These are phyloP conservation scores for Scatophagus argus DNA, from an alignment of 2,113 vertebrate species.

Conservation along the genomic window DNA sequence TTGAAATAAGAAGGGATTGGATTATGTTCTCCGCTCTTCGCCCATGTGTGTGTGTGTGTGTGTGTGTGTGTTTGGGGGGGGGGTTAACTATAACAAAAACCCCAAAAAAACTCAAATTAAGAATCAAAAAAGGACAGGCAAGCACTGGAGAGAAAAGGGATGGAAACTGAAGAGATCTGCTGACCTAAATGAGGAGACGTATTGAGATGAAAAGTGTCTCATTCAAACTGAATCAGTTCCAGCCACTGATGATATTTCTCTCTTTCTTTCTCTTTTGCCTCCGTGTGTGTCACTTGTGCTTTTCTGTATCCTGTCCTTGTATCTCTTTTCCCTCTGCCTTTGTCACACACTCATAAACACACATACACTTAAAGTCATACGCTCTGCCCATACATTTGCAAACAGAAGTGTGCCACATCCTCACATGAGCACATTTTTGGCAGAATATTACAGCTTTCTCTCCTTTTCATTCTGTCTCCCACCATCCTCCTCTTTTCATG, in stretches of 20 bases:
- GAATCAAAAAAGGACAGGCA: background rate
- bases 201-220: constrained; percentile 28
- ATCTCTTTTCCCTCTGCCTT: background rate
- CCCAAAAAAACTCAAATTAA: constrained; percentile 29
- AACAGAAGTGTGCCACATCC: constrained; percentile 7
- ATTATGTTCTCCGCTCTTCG: constrained; percentile 46
- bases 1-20: constrained; percentile 40
- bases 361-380: constrained; percentile 13
- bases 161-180: constrained; percentile 16
- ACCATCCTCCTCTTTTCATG: constrained; percentile 17
- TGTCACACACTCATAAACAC: background rate
- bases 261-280: background rate
- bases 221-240: constrained; percentile 46
- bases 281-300: background rate
- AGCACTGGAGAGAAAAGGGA: background rate
- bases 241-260: constrained; percentile 1
- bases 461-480: constrained; percentile 2
- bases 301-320: background rate
- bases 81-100: background rate
- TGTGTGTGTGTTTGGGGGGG: no score
- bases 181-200: constrained; percentile 47
- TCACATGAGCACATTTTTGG: constrained; percentile 21
- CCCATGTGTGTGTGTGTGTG: no score
- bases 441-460: constrained; percentile 11
- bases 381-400: constrained; percentile 18